Base-by-base conservation (phyloP, 2,888 invertebrate genomes). In the Maniola hyperantus region DNA sequence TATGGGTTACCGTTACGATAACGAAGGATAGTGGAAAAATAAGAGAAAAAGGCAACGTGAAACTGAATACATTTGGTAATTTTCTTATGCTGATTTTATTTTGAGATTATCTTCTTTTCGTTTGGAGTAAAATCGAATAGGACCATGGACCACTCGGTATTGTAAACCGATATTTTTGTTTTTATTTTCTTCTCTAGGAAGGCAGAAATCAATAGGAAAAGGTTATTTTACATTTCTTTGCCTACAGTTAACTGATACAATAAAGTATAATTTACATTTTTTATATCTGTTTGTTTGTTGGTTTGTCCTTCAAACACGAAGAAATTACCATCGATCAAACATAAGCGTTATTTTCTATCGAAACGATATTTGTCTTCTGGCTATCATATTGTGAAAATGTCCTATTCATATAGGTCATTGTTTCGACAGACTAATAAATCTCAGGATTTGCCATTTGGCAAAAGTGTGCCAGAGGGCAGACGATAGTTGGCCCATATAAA, bases 1-100 rank as follows among this genome's bases (percentile, higher is more conserved):
- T 74, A 74, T 73, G 66, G 71, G 80, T 79, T 71, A 68, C 73
- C 74, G 74, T 72, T 70, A 62, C 57, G 65, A 63, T 60, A 66
- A 66, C 72, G 69, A 68, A 60, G 66, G 70, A 61, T 70, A 68
- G 68, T 68, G 39, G 60, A 64, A 66, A 65, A 62, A 48, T 60
- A 64, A 60, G 64, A 66, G 50, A 63, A 44, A 42, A 42, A 26
- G 5, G 36, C 18, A 44, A 53, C 18, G 46, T 44, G 44, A 10
- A 4, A 5, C 11, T 39, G 39, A 53, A 64, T 63, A 68, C 66
- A 51, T 66, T 66, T 54, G 53, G 48, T 44, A 36, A 67, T 59
- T 67, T 59, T 36, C 55, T 55, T 65, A 62, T 59, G 58, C 50
- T 34, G 33, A 67, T 59, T 64, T 59, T 36, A 50, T 64, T 59